Base-by-base conservation (phyloP, 1,140 invertebrate genomes). In the Drosophila mayri region DNA sequence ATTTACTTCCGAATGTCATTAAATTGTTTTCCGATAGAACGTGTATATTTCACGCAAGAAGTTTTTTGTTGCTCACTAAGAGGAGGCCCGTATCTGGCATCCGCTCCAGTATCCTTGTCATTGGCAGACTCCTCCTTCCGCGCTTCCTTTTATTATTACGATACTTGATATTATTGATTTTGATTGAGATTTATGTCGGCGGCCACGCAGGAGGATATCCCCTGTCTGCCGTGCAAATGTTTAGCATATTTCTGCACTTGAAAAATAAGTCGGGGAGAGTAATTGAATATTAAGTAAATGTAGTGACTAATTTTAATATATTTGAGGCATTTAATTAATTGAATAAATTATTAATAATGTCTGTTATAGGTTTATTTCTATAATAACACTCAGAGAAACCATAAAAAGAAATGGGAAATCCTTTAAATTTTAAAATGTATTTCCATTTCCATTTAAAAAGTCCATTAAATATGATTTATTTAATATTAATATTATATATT, bases 1-100 rank as follows among this genome's bases (percentile, higher is more conserved):
- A 92, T 92, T 91, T 88, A 92, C 91, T 92, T 92, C 91, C 91
- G 91, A 91, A 91, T 92, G 84, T 91, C 91, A 92, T 92, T 92
- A 92, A 92, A 92, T 92, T 88, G 84, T 92, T 92, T 92, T 92
- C 91, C 91, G 91, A 92, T 92, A 91, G 80, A 91, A 91, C 79
- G 87, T 88, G 85, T 88, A 90, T 85, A 88, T 88, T 88, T 90
- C 81, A 90, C 76, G 84, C 76, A 90, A 84, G 70, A 90, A 88
- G 52, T 84, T 88, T 88, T 57, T 47, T 74, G 70, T 64, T 75
- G 50, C 72, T 50, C 50, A 50, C 68, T 72, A 72, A 49, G 66
- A 71, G 49, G 9, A 37, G 32, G 22, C 46, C 47, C 59, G 47
- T 62, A 37, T 52, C 50, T 66, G 16, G 57, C 66, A 58, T 62